Conservation (phyloP, 2,888 invertebrate genomes). For the Phasia obesa region DNA sequence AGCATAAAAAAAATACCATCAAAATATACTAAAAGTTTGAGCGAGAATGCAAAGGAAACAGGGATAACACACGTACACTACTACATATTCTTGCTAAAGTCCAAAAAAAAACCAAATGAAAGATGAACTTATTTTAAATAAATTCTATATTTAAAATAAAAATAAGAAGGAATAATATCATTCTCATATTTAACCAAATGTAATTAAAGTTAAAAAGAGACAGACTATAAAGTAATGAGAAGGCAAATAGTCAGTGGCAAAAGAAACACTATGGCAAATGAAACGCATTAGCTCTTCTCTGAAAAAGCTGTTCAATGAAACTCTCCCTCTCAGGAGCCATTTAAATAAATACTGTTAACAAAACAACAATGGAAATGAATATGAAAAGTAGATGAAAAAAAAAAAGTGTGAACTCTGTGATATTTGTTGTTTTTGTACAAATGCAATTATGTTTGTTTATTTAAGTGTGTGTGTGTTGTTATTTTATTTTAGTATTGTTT, state of each 20-base stretch:
- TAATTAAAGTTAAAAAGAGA: constrained; percentile 54
- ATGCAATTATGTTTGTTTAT: not conserved
- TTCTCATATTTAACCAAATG: constrained; percentile 11
- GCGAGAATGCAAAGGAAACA: constrained; percentile 31
- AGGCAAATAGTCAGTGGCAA: not conserved
- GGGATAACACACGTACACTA: not conserved
- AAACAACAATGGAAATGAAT: constrained; percentile 64
- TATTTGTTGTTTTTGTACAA: constrained; percentile 32
- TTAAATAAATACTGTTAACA: constrained; percentile 60
- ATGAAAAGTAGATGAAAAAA: constrained; percentile 14
- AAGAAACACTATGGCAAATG: constrained; percentile 39
- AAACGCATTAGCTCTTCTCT: constrained; percentile 25
- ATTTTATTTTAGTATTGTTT: constrained; percentile 7
- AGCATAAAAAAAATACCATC: not conserved
- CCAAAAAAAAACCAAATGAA: constrained; percentile 18
- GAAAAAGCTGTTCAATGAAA: not conserved
- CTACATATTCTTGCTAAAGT: not conserved
- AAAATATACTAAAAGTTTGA: not conserved
- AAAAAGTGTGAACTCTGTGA: constrained; percentile 3
- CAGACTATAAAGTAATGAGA: constrained; percentile 22
- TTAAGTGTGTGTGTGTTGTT: not conserved
- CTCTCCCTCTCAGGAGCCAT: constrained; percentile 27
- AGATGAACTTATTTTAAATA: constrained; percentile 57
- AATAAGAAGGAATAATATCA: constrained; percentile 33
- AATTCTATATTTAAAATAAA: constrained; percentile 47